A percentile compares a stretch with the other conserved stretches of the same genome.
Evolutionary conservation across 2,113 vertebrate species (phyloP).

Genomic region (Syngnathus floridae): DNA sequence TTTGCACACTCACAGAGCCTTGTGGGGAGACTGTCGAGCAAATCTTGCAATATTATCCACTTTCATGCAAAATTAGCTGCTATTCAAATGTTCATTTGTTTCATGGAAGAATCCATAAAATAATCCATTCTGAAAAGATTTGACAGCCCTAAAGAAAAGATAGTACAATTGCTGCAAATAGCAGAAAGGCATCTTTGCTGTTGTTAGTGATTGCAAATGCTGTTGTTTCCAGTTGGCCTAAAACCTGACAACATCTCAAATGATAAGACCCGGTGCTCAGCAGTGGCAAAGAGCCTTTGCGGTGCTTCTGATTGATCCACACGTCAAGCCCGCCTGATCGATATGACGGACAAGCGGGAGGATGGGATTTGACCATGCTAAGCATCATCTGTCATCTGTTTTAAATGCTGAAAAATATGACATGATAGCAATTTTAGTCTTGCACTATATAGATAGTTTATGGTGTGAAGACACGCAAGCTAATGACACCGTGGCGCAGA

Average conservation of each 20-base stretch:
- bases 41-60: too few relatives aligned
- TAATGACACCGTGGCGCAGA: constrained; percentile 12
- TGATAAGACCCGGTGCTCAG: not conserved
- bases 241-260: not conserved
- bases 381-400: constrained; percentile 1
- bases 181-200: not conserved
- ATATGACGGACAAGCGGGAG: not conserved
- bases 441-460: too few relatives aligned
- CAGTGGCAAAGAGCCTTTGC: not conserved
- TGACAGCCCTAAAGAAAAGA: too few relatives aligned
- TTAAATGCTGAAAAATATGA: not conserved
- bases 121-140: too few relatives aligned
- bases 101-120: too few relatives aligned
- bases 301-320: not conserved
- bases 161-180: not conserved
- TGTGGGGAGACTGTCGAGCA: too few relatives aligned
- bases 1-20: too few relatives aligned
- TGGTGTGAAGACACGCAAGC: not conserved
- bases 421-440: not conserved
- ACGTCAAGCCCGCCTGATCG: not conserved
- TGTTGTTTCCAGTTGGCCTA: not conserved
- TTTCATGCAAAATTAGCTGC: too few relatives aligned
- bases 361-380: not conserved
- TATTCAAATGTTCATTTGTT: too few relatives aligned
- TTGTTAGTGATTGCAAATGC: not conserved